These are phyloP conservation scores for Dolichomitus sp. DNA, from an alignment of 2,888 invertebrate genomes.

Conservation along the genomic window DNA sequence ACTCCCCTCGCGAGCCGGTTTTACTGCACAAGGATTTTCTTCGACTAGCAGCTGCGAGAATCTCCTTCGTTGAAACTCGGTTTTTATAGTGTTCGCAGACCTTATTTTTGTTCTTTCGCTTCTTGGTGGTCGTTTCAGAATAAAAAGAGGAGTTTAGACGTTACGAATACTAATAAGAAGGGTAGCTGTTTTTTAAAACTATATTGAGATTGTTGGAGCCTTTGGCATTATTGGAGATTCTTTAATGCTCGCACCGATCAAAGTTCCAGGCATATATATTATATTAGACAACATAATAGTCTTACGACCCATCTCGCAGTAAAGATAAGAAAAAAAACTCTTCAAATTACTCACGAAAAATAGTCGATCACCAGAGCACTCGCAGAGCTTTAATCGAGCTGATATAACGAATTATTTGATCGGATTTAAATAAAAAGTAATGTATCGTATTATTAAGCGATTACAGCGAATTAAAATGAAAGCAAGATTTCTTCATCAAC, in stretches of 20 bases:
- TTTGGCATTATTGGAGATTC: not conserved
- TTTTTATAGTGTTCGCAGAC: constrained; percentile 29
- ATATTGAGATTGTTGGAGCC: constrained; percentile 4
- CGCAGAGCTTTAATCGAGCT: not conserved
- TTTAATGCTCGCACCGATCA: constrained; percentile 2
- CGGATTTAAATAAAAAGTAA: not conserved
- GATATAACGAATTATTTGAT: not conserved
- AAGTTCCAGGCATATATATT: not conserved
- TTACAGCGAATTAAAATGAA: not conserved
- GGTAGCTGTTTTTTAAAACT: not conserved
- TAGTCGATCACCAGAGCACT: not conserved
- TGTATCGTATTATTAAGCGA: not conserved
- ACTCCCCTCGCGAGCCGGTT: not conserved
- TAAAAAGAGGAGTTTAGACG: not conserved
- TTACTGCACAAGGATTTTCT: constrained; percentile 5
- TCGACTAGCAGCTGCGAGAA: constrained; percentile 28
- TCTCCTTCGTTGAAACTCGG: constrained; percentile 20
- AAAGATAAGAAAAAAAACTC: not conserved
- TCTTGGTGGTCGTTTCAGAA: not conserved
- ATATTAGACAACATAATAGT: not conserved
- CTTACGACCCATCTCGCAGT: not conserved
- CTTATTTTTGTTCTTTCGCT: constrained; percentile 13
- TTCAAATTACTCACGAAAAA: not conserved
- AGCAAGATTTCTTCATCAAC: constrained; percentile 6
- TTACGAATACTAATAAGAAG: constrained; percentile 39